Evolutionary conservation across 37 sponge, comb jelly and placozoan species (phyloP), one percentile per base, ranked within the genome.

Genomic region (Axinella damicornis): DNA sequence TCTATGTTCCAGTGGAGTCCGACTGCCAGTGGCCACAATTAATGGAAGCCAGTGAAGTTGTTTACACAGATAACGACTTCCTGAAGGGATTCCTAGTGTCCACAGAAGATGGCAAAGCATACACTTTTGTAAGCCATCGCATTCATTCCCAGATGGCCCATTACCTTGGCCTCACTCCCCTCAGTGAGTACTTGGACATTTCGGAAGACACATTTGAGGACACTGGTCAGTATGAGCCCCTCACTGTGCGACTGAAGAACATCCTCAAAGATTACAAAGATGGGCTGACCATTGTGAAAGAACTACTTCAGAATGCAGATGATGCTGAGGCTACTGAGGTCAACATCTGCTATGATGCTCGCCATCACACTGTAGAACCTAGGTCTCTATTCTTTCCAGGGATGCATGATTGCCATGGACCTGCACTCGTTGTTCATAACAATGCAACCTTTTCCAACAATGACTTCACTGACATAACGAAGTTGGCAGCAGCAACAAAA

Each of bases 401-500:
- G 0, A 89, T 93, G 93, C 55, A 32, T 0, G 74, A 89, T 16
- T 57, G 73, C 20, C 93, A 93, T 58, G 90, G 90, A 5, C 89
- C 93, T 41, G 85, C 93, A 22, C 56, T 93, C 11, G 46, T 89
- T 1, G 81, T 87, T 0, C 78, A 89, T 55, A 93, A 93, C 63
- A 69, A 89, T 72, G 53, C 54, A 0, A 71, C 32, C 17, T 93
- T 93, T 39, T 78, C 69, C 0, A 71, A 95, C 24, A 83, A 92
- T 21, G 95, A 95, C 53, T 95, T 95, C 54, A 75, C 52, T 17
- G 92, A 95, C 77, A 95, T 95, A 35, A 75, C 81, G 0, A 92
- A 92, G 52, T 69, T 95, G 24, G 95, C 89, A 38, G 95, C 83
- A n/a, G 92, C 87, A 2, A 95, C 95, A 27, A 95, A 95, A 36